Percentiles rank a stretch among this genome's conserved stretches.
Evolutionary conservation across 2,888 invertebrate genomes (phyloP).

Genomic region (Hoplodrina blanda): DNA sequence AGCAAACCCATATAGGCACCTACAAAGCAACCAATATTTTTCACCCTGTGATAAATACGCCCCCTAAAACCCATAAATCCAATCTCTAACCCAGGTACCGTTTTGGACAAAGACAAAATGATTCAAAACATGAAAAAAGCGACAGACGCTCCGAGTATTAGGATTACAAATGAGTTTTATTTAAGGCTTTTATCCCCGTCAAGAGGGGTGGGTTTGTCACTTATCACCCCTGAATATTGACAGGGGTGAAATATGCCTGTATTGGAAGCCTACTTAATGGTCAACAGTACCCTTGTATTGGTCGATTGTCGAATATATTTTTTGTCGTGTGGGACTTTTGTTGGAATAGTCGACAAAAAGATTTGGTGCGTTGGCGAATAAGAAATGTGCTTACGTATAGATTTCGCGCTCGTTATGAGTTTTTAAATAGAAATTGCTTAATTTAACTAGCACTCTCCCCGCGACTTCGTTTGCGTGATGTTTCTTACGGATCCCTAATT

Average conservation of each 20-base stretch:
- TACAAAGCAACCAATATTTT: neutral
- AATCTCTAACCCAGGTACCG: neutral
- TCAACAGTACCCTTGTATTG: constrained; percentile 23
- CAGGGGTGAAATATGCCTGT: constrained; percentile 44
- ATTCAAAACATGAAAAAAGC: constrained; percentile 6
- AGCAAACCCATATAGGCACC: too few relatives aligned
- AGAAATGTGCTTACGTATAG: neutral
- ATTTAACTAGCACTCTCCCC: too few relatives aligned
- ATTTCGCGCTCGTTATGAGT: too few relatives aligned
- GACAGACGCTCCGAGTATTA: constrained; percentile 13
- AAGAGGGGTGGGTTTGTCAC: constrained; percentile 42
- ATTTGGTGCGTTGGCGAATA: neutral
- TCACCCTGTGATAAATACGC: neutral
- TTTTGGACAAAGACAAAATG: constrained; percentile 27
- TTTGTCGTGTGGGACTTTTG: neutral
- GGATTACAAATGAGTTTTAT: constrained; percentile 48
- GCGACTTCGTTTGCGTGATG: too few relatives aligned
- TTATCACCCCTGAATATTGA: constrained; percentile 46
- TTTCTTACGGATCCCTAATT: too few relatives aligned
- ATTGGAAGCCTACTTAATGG: constrained; percentile 26
- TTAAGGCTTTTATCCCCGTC: constrained; percentile 35
- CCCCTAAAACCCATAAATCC: constrained; percentile 17
- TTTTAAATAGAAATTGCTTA: too few relatives aligned
- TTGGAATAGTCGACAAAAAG: neutral
- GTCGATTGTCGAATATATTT: neutral